phyloP scores from a whole-genome alignment of 2,888 invertebrate species.

The Diplazon laetatorius region DNA sequence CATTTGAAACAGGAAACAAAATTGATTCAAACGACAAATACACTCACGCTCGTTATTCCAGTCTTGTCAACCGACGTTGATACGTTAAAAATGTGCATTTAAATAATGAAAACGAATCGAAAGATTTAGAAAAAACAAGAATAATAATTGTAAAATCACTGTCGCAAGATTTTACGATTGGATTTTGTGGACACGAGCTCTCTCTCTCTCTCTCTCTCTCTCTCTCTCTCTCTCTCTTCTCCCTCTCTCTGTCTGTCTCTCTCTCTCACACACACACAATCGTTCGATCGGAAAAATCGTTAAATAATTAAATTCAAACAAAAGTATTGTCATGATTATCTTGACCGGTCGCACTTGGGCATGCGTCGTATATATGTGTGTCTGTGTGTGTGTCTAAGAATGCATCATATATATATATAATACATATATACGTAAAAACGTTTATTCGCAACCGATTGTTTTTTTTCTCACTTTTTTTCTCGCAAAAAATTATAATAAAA shows the following conservation, averaged over 20 bases:
- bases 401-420: no score
- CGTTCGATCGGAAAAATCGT: conserved; percentile 13
- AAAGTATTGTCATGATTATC: conserved; percentile 42
- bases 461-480: conserved; percentile 2
- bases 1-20: conserved; percentile 46
- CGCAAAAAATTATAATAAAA: no score
- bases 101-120: no score
- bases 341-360: conserved; percentile 47
- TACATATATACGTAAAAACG: conserved; percentile 52
- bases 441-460: conserved; percentile 27
- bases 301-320: conserved; percentile 28
- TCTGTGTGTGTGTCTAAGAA: conserved; percentile 35
- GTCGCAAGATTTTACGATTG: conserved; percentile 15
- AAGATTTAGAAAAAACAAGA: conserved; percentile 7
- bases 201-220: background rate
- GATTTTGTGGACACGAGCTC: background rate
- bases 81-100: conserved; percentile 42
- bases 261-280: no score
- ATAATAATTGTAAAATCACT: conserved; percentile 18
- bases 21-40: conserved; percentile 9
- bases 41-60: conserved; percentile 21
- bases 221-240: background rate
- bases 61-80: conserved; percentile 10
- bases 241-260: no score
- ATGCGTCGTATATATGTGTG: conserved; percentile 28